Evolutionary conservation across 1,140 invertebrate species (phyloP).

Genomic region (Penaeus vannamei): DNA sequence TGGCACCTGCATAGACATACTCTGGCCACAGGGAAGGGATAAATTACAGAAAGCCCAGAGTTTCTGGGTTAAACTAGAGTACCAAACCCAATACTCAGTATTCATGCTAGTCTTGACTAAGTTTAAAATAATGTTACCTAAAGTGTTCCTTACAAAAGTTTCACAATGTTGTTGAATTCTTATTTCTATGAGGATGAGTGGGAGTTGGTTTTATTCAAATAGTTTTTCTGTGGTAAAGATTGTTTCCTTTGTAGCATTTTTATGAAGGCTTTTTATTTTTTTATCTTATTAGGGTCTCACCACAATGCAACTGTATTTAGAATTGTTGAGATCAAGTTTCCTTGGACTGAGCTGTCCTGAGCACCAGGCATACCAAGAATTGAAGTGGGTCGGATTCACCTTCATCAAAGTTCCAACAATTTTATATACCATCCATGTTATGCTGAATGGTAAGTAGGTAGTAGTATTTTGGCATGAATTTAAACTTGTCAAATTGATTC

Average conservation of each 20-base stretch:
- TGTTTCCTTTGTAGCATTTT: neutral
- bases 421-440: slow-evolving; percentile 66
- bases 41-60: too few species aligned
- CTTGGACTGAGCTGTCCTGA: slow-evolving; percentile 86
- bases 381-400: slow-evolving; percentile 93
- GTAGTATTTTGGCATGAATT: neutral
- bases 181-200: too few species aligned
- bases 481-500: too few species aligned
- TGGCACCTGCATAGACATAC: too few species aligned
- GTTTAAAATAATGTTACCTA: too few species aligned
- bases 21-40: too few species aligned
- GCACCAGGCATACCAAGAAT: slow-evolving; percentile 82
- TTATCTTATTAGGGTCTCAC: slow-evolving; percentile 69
- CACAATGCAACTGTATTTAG: slow-evolving; percentile 81
- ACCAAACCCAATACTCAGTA: too few species aligned
- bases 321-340: slow-evolving; percentile 89
- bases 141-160: too few species aligned
- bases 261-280: slow-evolving; percentile 38
- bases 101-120: too few species aligned
- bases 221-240: neutral
- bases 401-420: slow-evolving; percentile 87
- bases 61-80: too few species aligned
- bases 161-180: too few species aligned
- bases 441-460: slow-evolving; percentile 60
- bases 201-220: neutral